Conservation (phyloP, 2,888 invertebrate species). For the Oconnorella tubifera region DNA sequence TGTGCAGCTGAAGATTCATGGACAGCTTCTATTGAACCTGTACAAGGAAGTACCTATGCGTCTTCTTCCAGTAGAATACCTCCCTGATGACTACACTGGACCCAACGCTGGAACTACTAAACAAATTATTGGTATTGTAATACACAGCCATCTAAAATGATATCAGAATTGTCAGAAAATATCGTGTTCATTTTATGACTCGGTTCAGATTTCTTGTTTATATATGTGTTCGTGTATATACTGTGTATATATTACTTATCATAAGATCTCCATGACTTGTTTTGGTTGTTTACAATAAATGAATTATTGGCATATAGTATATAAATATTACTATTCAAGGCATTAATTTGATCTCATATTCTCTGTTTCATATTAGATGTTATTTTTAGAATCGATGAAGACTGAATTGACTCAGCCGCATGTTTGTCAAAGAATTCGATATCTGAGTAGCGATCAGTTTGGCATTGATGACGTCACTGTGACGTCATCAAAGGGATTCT, state of each 20-base stretch:
- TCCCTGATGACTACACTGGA: slow-evolving; percentile 39
- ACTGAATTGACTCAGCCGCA: slow-evolving; percentile 8
- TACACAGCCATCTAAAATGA: background rate
- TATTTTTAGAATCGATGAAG: slow-evolving; percentile 7
- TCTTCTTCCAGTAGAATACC: slow-evolving; percentile 37
- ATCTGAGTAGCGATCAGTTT: slow-evolving; percentile 10
- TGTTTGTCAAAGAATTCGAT: slow-evolving; percentile 6
- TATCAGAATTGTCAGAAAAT: no score
- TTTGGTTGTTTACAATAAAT: no score
- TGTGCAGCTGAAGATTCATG: slow-evolving; percentile 33
- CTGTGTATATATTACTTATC: no score
- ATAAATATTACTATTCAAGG: no score
- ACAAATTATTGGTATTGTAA: slow-evolving; percentile 36
- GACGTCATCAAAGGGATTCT: background rate
- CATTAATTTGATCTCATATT: no score
- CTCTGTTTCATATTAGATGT: no score
- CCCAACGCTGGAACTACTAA: slow-evolving; percentile 33
- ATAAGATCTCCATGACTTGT: no score
- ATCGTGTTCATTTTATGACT: no score
- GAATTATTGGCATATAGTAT: no score
- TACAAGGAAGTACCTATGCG: slow-evolving; percentile 38
- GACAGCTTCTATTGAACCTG: slow-evolving; percentile 36
- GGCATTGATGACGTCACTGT: slow-evolving; percentile 6
- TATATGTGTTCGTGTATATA: no score
- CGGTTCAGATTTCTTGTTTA: no score